These are phyloP conservation scores for Aurelia aurita complex sp. Pacific DNA, from an alignment of 30 jellyfish, hydroid and myxozoan species.

Conservation along the genomic window DNA sequence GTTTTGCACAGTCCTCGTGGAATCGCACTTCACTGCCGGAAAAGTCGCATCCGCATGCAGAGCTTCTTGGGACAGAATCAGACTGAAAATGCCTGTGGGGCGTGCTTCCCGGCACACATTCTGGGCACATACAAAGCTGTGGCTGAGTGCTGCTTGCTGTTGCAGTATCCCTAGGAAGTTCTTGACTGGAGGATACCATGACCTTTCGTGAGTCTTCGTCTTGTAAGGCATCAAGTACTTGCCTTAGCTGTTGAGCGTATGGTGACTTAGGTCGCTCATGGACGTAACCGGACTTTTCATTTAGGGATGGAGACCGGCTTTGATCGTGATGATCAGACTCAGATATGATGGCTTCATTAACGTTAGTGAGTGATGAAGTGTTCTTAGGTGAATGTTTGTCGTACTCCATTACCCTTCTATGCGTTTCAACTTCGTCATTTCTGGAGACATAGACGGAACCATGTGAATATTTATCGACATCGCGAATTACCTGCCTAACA, in stretches of 20 bases:
- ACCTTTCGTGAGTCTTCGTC: conserved; percentile 86
- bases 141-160: conserved; percentile 37
- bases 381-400: conserved; percentile 48
- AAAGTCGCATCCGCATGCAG: conserved; percentile 53
- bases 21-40: conserved; percentile 47
- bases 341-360: conserved; percentile 15
- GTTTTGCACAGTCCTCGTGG: conserved; percentile 61
- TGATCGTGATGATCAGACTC: conserved; percentile 37
- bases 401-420: conserved; percentile 22
- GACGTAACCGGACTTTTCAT: conserved; percentile 15
- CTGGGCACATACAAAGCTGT: conserved; percentile 67
- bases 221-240: conserved; percentile 92
- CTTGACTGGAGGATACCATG: conserved; percentile 34
- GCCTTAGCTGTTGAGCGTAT: conserved; percentile 93
- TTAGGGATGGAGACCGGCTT: conserved; percentile 42
- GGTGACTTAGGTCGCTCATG: conserved; percentile 89
- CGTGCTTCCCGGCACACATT: conserved; percentile 63
- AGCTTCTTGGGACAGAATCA: conserved; percentile 29
- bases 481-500: conserved; percentile 26
- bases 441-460: conserved; percentile 35
- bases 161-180: conserved; percentile 9
- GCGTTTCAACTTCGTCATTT: conserved; percentile 52
- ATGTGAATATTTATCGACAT: conserved; percentile 26
- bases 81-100: conserved; percentile 53
- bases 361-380: background rate